Evolutionary conservation across 2,113 vertebrate genomes (phyloP), one percentile per base, ranked within the genome.

Genomic region (Cyprinus carpio): DNA sequence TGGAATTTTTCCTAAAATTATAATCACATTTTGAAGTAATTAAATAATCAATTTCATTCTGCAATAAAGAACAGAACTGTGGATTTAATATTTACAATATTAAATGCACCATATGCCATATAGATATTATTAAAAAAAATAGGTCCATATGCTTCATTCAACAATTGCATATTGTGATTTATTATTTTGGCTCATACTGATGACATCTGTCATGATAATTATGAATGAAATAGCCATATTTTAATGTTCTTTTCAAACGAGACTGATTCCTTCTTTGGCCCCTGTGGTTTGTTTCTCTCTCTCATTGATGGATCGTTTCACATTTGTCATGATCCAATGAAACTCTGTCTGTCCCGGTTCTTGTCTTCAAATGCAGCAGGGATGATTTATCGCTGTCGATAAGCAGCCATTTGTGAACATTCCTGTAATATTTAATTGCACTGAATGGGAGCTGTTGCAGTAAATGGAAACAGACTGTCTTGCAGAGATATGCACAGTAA

Each of bases 391-490:
- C 51, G 15, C 29, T 40, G 31, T 82, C 62, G 1, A 15, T 80
- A 69, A 83, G 54, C 20, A 34, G 83, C 54, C 23, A 37, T 86
- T 86, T 78, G 25, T 31, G 29, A 43, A 18, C 31, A 82, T 74
- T 79, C 20, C 75, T 67, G 82, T 75, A 37, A 40, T 81, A 27
- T 86, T 87, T 76, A 75, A 40, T 82, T 34, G 49, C 77, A 62
- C 67, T 54, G 25, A 78, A 56, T 20, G 31, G 34, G 27, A 84
- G 67, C 27, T 34, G 29, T 83, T 34, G 34, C 29, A 78, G 60
- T 72, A 72, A 72, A 40, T 40, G 69, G 69, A 72, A 34, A 84
- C 82, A 74, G 84, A 13, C 60, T 51, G 49, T 18, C 15, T 49
- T 25, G 46, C 46, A 69, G 15, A 83, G 64, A 20, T 83, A 74